Percentiles rank a stretch among this genome's conserved stretches.
These are phyloP conservation scores for Lepus americanus DNA, from an alignment of 2,113 vertebrate species.

Conservation along the genomic window DNA sequence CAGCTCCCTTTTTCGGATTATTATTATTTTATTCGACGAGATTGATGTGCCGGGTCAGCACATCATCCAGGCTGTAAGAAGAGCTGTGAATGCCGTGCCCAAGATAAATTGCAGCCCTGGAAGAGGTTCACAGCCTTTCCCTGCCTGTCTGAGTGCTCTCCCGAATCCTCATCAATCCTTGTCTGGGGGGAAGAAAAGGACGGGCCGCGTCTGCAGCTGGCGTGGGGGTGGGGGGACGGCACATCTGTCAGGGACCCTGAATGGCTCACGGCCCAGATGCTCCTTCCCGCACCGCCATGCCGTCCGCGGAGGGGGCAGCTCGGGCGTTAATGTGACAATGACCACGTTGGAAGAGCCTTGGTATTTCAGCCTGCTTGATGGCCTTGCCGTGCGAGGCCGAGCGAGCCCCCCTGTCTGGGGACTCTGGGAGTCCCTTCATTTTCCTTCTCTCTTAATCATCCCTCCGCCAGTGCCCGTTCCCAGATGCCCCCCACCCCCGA, in stretches of 20 bases:
- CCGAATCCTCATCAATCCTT: slow-evolving; percentile 91
- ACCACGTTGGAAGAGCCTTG: slow-evolving; percentile 66
- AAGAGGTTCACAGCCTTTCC: slow-evolving; percentile 89
- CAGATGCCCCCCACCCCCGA: background rate
- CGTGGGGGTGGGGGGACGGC: slow-evolving; percentile 79
- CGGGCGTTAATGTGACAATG: slow-evolving; percentile 68
- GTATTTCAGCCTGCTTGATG: slow-evolving; percentile 73
- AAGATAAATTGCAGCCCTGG: slow-evolving; percentile 91
- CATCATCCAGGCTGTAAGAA: slow-evolving; percentile 84
- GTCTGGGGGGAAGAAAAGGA: slow-evolving; percentile 89
- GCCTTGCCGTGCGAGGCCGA: slow-evolving; percentile 70
- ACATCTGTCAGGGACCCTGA: slow-evolving; percentile 90
- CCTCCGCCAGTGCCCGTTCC: background rate
- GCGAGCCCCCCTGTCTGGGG: slow-evolving; percentile 64
- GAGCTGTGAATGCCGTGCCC: slow-evolving; percentile 87
- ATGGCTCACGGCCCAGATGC: slow-evolving; percentile 89
- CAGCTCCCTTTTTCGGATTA: slow-evolving; percentile 86
- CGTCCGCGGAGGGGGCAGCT: slow-evolving; percentile 66
- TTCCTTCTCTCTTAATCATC: slow-evolving; percentile 53
- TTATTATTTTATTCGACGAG: slow-evolving; percentile 90
- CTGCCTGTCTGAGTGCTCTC: slow-evolving; percentile 88
- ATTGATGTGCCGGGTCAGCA: slow-evolving; percentile 90
- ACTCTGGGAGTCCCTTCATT: slow-evolving; percentile 56
- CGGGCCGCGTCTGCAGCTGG: slow-evolving; percentile 87
- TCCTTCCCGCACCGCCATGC: slow-evolving; percentile 76